These are phyloP conservation scores for Ephydatia muelleri DNA, from an alignment of 37 sponge, comb jelly and placozoan species.

Conservation along the genomic window DNA sequence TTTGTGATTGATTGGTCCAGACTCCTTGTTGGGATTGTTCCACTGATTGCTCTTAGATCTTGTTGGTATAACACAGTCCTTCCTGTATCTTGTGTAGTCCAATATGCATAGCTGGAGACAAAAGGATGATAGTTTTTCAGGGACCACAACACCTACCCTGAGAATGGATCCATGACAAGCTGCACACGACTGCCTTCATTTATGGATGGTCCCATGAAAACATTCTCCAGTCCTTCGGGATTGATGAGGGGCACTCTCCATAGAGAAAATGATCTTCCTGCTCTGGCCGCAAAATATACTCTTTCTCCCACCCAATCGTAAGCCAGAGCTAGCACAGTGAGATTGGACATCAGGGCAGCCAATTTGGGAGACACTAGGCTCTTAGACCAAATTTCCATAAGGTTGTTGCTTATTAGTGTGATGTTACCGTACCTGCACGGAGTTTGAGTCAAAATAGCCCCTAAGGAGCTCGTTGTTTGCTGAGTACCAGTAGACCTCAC, in stretches of 20 bases:
- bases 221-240: neutral
- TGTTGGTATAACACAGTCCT: neutral
- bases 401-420: neutral
- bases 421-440: neutral
- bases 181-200: neutral
- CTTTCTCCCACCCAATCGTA: constrained; percentile 41
- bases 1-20: neutral
- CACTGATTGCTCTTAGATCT: constrained; percentile 1
- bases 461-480: neutral
- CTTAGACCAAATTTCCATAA: neutral
- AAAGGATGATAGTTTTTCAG: no score
- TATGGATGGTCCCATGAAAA: neutral
- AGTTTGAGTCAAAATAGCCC: constrained; percentile 19
- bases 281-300: constrained; percentile 19
- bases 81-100: neutral
- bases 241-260: neutral
- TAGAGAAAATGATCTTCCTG: neutral
- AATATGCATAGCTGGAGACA: constrained; percentile 25
- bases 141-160: constrained; percentile 18
- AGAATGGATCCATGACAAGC: constrained; percentile 32
- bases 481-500: constrained; percentile 39
- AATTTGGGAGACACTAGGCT: neutral
- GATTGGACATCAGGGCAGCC: neutral
- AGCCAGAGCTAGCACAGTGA: constrained; percentile 20
- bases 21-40: neutral